Evolutionary conservation across 2,797 vertebrate genomes (phyloP), one percentile per base, ranked within the genome.

Genomic region (Rhyacichthys aspro): DNA sequence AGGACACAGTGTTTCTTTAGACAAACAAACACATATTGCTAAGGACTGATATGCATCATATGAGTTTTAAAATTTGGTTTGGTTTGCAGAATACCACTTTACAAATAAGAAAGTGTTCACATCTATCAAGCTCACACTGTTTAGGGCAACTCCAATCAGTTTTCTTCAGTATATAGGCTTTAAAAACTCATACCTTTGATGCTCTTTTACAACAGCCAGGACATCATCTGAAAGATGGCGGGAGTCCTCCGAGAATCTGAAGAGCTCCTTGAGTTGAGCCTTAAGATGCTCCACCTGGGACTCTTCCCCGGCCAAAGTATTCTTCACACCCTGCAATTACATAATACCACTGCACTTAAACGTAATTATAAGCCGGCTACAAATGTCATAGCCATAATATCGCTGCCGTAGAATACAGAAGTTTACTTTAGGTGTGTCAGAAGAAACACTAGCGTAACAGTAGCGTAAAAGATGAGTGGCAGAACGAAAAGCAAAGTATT

Each of bases 191-290:
- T 68, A 98, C 97, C 96, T 95, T 73, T 95, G 94, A 72, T 94
- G 95, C n/a, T 95, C 94, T 78, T 90, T 95, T 59, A 96, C 88
- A 16, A 94, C 89, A 5, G 89, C 81, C 11, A 97, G 84, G 44
- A 99, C 89, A 0, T 91, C 90, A 3, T 95, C 90, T 8, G 93
- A 89, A 0, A 96, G 91, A 0, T 86, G 90, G 41, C 89, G 89
- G 0, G 91, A 88, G 62, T 96, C 93, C 6, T 90, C 89, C 0
- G 94, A 90, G 86, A 93, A 95, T 60, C 78, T 78, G 54, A 95
- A 90, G 17, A 99, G 92, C 42, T 95, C 93, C 76, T 94, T 96
- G 53, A 98, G 93, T 74, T 93, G 93, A 50, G 86, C 71, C 81
- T 95, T 96, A 44, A 98, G 91, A 55, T 85, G 79, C 55, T 95